These are phyloP conservation scores for Macrobrachium rosenbergii DNA, from an alignment of 1,140 invertebrate genomes.

Conservation along the genomic window DNA sequence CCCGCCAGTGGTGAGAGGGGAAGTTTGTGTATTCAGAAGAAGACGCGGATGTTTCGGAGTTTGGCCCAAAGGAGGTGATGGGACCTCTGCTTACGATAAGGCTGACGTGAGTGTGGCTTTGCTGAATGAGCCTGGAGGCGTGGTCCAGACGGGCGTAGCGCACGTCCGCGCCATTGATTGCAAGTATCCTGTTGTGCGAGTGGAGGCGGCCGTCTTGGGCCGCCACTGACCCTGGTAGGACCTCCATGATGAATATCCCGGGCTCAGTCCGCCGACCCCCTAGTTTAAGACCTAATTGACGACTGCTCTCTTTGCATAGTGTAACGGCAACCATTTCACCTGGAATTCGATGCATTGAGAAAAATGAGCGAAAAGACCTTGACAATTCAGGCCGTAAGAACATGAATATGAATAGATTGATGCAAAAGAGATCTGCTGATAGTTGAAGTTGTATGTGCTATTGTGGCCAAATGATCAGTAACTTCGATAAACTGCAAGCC, in stretches of 20 bases:
- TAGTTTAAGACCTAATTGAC: conserved; percentile 72
- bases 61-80: conserved; percentile 31
- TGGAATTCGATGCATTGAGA: neutral
- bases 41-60: neutral
- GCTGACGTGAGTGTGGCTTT: conserved; percentile 65
- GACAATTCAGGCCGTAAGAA: neutral
- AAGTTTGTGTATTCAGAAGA: conserved; percentile 31
- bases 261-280: conserved; percentile 72
- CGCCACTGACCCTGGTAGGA: conserved; percentile 73
- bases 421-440: no score
- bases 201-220: conserved; percentile 75
- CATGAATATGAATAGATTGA: neutral
- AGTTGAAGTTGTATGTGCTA: no score
- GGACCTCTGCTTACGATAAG: conserved; percentile 50
- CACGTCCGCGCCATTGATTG: conserved; percentile 73
- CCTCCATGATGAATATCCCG: conserved; percentile 72
- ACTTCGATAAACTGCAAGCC: no score
- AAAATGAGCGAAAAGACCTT: neutral
- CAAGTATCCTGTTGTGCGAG: conserved; percentile 77
- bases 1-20: conserved; percentile 34
- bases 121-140: conserved; percentile 72
- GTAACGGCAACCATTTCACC: conserved; percentile 69
- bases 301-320: conserved; percentile 71
- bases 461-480: no score
- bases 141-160: conserved; percentile 71